Conservation (phyloP, 2,113 vertebrate genomes). For the Apteryx owenii region DNA sequence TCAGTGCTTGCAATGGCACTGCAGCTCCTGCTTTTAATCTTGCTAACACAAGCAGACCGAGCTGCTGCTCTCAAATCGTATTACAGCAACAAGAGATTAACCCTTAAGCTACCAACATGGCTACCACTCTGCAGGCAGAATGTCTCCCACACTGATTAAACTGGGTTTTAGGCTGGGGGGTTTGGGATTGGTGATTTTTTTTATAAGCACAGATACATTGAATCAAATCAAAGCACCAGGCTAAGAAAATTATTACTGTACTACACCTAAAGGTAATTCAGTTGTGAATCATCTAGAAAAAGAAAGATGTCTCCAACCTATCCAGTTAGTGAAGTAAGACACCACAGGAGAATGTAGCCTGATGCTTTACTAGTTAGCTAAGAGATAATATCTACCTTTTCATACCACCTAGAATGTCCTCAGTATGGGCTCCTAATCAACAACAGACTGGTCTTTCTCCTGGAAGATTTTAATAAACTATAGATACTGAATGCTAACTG, state of each 20-base stretch:
- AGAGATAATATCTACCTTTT: neutral
- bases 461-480: neutral
- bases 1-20: constrained; percentile 79
- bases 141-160: constrained; percentile 35
- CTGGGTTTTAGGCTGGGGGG: neutral
- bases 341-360: neutral
- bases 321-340: neutral
- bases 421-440: neutral
- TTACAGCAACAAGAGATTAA: constrained; percentile 88
- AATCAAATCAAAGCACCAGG: constrained; percentile 36
- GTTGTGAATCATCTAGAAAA: constrained; percentile 27
- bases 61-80: constrained; percentile 79
- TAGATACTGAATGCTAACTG: neutral
- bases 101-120: constrained; percentile 83
- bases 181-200: neutral
- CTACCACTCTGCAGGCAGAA: constrained; percentile 78
- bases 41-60: constrained; percentile 86
- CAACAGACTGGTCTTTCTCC: neutral
- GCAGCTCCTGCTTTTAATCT: constrained; percentile 89
- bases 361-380: neutral
- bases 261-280: neutral
- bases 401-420: neutral
- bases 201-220: neutral
- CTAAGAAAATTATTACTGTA: neutral
- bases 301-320: constrained; percentile 26